Evolutionary conservation across 2,113 vertebrate genomes (phyloP).

Genomic region (Heterocephalus glaber): DNA sequence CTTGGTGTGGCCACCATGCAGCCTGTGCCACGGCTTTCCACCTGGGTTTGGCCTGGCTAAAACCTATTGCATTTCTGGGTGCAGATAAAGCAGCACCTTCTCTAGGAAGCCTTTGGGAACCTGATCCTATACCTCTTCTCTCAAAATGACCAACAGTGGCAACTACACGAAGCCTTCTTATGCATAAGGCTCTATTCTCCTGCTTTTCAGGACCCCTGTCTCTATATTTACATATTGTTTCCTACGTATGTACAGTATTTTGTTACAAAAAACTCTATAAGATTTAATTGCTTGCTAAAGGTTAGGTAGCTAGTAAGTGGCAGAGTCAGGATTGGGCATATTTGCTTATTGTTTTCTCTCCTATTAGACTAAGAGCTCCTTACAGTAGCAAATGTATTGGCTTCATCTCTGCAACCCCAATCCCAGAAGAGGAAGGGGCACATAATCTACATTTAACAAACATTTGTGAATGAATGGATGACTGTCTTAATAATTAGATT

Average conservation of each 20-base stretch:
- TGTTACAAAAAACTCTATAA: background rate
- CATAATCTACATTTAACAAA: background rate
- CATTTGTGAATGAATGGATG: background rate
- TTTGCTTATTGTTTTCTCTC: background rate
- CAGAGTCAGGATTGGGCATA: background rate
- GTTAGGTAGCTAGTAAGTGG: background rate
- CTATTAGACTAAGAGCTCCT: background rate
- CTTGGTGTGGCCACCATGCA: background rate
- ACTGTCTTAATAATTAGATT: background rate
- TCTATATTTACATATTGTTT: background rate
- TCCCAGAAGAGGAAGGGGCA: background rate
- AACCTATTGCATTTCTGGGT: background rate
- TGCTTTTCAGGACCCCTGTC: background rate
- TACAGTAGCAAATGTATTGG: background rate
- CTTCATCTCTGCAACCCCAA: background rate
- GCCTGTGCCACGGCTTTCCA: background rate
- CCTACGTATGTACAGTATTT: background rate
- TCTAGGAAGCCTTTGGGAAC: background rate
- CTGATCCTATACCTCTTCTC: background rate
- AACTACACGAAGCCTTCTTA: background rate
- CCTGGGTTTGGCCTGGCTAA: background rate
- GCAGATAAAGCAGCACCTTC: background rate
- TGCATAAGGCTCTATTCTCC: background rate
- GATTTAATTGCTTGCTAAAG: background rate
- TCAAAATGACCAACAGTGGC: background rate